Conservation (phyloP, 2,888 invertebrate genomes). For the Eupeodes latifasciatus region DNA sequence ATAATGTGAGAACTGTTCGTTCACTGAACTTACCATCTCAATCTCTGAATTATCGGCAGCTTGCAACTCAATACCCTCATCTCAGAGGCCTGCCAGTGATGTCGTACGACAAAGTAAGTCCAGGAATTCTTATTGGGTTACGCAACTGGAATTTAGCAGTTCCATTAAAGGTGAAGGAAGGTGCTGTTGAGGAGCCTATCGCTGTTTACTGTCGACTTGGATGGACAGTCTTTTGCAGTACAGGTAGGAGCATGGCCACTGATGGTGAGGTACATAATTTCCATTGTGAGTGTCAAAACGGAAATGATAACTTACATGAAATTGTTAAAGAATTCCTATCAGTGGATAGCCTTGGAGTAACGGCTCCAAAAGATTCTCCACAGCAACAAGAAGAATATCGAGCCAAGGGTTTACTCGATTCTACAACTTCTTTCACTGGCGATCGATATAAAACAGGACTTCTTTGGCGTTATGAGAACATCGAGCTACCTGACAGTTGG, state of each 20-base stretch:
- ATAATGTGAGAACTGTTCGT: neutral
- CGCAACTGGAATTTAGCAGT: conserved; percentile 32
- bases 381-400: conserved; percentile 6
- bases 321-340: conserved; percentile 8
- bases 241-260: neutral
- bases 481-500: neutral
- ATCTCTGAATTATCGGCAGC: conserved; percentile 28
- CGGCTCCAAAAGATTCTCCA: neutral
- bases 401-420: neutral
- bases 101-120: conserved; percentile 43
- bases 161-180: conserved; percentile 33
- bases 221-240: conserved; percentile 10
- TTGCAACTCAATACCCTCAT: conserved; percentile 45
- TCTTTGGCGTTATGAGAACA: conserved; percentile 2
- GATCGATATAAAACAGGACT: conserved; percentile 1
- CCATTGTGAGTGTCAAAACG: neutral
- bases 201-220: conserved; percentile 9
- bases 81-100: conserved; percentile 47
- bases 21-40: conserved; percentile 51
- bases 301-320: neutral
- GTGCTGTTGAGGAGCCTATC: neutral
- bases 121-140: conserved; percentile 52
- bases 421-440: neutral
- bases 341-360: neutral
- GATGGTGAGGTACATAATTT: neutral